Percentiles rank a stretch among this genome's conserved stretches.
Conservation (phyloP, 2,113 vertebrate genomes). For the Microtus montanus region DNA sequence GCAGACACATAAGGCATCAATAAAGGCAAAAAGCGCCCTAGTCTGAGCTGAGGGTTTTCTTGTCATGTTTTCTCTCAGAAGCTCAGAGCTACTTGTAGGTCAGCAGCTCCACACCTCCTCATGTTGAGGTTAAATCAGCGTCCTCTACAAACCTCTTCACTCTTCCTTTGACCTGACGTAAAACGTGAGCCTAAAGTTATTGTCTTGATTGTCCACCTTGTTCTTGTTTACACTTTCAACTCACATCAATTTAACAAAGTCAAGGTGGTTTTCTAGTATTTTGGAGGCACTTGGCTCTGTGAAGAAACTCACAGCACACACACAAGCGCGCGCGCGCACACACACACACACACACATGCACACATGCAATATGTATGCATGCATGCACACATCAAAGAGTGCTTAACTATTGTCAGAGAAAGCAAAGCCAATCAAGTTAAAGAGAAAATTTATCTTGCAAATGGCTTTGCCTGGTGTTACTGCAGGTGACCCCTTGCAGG, state of each 20-base stretch:
- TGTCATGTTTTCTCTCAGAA: neutral
- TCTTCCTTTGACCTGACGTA: neutral
- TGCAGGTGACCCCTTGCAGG: neutral
- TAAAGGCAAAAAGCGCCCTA: neutral
- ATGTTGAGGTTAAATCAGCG: neutral
- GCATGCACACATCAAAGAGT: neutral
- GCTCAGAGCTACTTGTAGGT: neutral
- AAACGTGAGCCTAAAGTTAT: neutral
- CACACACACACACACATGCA: neutral
- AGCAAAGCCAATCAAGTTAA: neutral
- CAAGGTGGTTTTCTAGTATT: neutral
- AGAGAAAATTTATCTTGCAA: neutral
- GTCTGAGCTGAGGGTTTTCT: neutral
- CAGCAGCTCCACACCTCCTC: neutral
- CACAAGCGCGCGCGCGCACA: neutral
- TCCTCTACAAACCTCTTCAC: too few relatives aligned
- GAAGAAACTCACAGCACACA: neutral
- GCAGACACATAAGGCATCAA: neutral
- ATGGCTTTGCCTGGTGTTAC: neutral
- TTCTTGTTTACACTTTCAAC: neutral
- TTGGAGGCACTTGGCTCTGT: neutral
- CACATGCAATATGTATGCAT: neutral
- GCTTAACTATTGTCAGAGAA: neutral
- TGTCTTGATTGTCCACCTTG: neutral
- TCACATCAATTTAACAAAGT: neutral